Percentiles rank a stretch among this genome's conserved stretches.
These are phyloP conservation scores for Promerops cafer DNA, from an alignment of 2,113 vertebrate genomes.

Conservation along the genomic window DNA sequence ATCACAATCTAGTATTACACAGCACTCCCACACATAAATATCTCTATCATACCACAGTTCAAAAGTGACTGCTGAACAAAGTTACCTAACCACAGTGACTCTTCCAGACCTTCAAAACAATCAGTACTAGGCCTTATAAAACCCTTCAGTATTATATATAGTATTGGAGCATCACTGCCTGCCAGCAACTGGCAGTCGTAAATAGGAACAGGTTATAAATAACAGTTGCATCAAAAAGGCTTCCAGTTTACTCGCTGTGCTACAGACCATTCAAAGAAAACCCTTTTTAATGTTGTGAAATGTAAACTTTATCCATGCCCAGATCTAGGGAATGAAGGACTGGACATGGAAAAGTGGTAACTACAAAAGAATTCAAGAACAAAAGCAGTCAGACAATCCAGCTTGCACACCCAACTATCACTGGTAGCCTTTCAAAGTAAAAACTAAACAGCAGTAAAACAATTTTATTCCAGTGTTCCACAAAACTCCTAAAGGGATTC, in stretches of 20 bases:
- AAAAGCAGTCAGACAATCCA: neutral
- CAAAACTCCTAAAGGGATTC: neutral
- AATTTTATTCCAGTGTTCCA: neutral
- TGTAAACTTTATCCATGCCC: neutral
- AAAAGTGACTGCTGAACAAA: neutral
- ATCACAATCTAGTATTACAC: neutral
- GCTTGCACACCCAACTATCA: neutral
- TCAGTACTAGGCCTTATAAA: neutral
- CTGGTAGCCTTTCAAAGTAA: neutral
- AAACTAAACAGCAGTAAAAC: neutral
- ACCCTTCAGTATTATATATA: neutral
- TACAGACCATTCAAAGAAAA: neutral
- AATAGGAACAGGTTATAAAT: constrained; percentile 2
- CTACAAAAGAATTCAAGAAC: neutral
- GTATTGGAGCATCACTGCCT: neutral
- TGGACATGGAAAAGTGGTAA: neutral
- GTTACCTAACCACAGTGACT: neutral
- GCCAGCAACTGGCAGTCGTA: neutral
- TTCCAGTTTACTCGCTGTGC: neutral
- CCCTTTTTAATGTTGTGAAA: neutral
- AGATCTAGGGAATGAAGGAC: neutral
- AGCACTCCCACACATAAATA: neutral
- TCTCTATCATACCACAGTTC: neutral
- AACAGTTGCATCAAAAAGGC: neutral
- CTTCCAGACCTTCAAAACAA: neutral